These are phyloP conservation scores for Garrulus glandarius DNA, from an alignment of 2,797 vertebrate species.

Conservation along the genomic window DNA sequence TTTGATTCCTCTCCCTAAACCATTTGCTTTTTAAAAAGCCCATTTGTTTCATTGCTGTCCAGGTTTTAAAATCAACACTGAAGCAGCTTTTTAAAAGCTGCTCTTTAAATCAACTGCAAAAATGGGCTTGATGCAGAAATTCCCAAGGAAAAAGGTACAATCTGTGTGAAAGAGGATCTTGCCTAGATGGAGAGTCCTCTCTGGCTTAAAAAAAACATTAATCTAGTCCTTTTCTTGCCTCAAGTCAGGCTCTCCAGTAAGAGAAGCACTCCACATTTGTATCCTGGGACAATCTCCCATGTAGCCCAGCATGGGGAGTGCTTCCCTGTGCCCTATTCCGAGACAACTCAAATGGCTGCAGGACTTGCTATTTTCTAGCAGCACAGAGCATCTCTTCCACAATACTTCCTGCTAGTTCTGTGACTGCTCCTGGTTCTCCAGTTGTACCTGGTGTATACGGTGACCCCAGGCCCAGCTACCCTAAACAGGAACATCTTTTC, in stretches of 20 bases:
- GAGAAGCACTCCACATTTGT: background rate
- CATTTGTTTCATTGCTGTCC: background rate
- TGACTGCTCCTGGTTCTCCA: background rate
- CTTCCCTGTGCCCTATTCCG: background rate
- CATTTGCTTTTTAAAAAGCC: background rate
- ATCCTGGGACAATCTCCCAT: background rate
- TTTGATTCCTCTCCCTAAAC: background rate
- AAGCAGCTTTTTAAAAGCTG: background rate
- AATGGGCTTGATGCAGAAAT: background rate
- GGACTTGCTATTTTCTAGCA: background rate
- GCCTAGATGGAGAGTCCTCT: background rate
- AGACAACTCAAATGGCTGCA: background rate
- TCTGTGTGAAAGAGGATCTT: background rate
- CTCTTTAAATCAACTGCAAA: background rate
- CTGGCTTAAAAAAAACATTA: background rate
- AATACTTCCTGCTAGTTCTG: background rate
- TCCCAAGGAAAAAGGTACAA: background rate
- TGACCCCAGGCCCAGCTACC: background rate
- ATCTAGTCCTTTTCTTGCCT: background rate
- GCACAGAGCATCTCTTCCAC: background rate
- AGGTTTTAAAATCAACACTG: background rate
- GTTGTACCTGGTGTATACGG: background rate
- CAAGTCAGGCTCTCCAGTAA: background rate
- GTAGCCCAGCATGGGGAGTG: background rate
- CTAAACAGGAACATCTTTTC: background rate